Percentiles rank a stretch among this genome's conserved stretches.
Conservation (phyloP, 1,140 invertebrate species). For the Cydia pomonella region DNA sequence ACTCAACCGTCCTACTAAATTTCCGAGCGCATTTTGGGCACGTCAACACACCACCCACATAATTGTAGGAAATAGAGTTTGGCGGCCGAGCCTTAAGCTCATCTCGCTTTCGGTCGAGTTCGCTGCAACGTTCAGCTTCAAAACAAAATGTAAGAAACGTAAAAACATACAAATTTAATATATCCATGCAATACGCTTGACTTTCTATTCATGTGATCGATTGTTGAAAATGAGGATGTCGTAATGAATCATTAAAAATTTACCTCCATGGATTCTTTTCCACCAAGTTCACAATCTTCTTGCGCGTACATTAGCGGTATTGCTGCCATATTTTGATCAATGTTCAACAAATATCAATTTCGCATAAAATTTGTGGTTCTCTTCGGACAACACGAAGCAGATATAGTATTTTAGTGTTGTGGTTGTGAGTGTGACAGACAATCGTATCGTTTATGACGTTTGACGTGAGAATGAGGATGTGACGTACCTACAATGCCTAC, state of each 20-base stretch:
- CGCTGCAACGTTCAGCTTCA: no score
- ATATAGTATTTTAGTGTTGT: neutral
- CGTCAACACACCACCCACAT: no score
- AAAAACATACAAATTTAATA: no score
- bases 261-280: conserved; percentile 81
- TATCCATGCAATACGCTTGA: neutral
- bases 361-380: neutral
- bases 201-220: conserved; percentile 13
- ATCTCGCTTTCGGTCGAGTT: no score
- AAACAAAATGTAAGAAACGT: no score
- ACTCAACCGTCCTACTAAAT: no score
- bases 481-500: no score
- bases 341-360: neutral
- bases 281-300: conserved; percentile 83
- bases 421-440: neutral
- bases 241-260: conserved; percentile 36
- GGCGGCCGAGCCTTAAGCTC: no score
- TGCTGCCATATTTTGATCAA: conserved; percentile 53
- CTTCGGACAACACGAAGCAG: neutral
- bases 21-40: no score
- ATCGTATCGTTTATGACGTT: no score
- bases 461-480: no score
- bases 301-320: conserved; percentile 81
- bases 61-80: no score
- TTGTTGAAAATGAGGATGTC: conserved; percentile 53